Conservation (phyloP, 2,797 vertebrate genomes). For the Lophotriccus pileatus region DNA sequence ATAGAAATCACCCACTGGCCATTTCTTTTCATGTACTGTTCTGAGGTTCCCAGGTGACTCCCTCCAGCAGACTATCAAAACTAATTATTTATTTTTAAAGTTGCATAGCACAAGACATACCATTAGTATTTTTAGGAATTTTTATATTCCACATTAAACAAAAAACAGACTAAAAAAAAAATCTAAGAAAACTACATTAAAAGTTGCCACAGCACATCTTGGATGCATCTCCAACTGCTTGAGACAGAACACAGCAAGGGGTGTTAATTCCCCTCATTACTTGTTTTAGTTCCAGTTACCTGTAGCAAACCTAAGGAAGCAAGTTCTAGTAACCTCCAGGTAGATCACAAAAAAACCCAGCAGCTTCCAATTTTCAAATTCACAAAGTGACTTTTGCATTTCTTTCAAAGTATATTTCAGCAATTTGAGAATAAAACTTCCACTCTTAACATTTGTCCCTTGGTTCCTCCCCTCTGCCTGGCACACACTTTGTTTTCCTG, state of each 20-base stretch:
- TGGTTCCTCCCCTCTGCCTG: background rate
- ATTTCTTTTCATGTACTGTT: background rate
- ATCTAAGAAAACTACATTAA: background rate
- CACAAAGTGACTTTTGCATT: background rate
- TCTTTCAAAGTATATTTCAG: background rate
- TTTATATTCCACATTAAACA: background rate
- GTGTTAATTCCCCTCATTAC: background rate
- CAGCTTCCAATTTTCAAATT: background rate
- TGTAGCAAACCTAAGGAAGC: background rate
- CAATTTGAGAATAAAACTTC: background rate
- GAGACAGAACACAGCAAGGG: background rate
- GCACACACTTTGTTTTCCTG: background rate
- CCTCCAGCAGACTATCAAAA: background rate
- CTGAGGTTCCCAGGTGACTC: background rate
- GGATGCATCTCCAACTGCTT: background rate
- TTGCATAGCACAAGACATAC: background rate
- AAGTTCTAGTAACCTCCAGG: background rate
- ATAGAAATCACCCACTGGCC: background rate
- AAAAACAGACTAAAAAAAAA: background rate
- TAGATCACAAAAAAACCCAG: background rate
- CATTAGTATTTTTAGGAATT: background rate
- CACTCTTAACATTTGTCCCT: background rate
- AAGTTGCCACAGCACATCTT: background rate
- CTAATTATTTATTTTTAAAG: background rate
- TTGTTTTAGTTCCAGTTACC: background rate